Evolutionary conservation across 2,888 invertebrate species (phyloP).

Genomic region (Temnothorax unifasciatus): DNA sequence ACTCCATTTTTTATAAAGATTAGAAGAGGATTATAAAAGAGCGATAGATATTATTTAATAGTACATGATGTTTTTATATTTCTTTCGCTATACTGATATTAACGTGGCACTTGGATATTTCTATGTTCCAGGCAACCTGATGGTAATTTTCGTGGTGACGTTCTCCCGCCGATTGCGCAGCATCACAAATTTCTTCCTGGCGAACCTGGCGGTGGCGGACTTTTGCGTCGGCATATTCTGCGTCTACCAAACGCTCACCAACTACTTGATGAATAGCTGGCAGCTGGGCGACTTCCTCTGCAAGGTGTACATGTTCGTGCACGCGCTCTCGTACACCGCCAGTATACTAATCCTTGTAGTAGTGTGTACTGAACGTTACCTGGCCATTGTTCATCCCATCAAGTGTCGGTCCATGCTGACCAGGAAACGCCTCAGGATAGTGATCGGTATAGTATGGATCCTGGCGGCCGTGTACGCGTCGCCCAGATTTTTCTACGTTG

Average conservation of each 20-base stretch:
- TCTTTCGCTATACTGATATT: not conserved
- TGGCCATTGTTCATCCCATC: conserved; percentile 95
- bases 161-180: conserved; percentile 93
- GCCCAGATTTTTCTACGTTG: conserved; percentile 94
- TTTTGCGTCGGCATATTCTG: conserved; percentile 97
- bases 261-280: conserved; percentile 93
- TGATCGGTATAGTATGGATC: conserved; percentile 93
- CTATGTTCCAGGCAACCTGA: conserved; percentile 91
- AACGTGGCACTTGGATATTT: not conserved
- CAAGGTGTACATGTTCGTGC: conserved; percentile 96
- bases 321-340: conserved; percentile 95
- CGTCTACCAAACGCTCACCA: conserved; percentile 95
- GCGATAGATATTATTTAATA: not conserved
- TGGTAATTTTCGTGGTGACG: conserved; percentile 95
- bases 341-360: conserved; percentile 96
- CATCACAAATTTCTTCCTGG: conserved; percentile 96
- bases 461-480: conserved; percentile 93
- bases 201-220: conserved; percentile 96
- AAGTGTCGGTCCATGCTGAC: conserved; percentile 94
- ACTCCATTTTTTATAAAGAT: not conserved
- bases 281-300: conserved; percentile 94
- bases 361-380: conserved; percentile 94
- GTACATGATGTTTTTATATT: not conserved
- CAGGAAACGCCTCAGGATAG: conserved; percentile 91
- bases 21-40: not conserved